These are phyloP conservation scores for Columbina picui DNA, from an alignment of 2,113 vertebrate species.

Conservation along the genomic window DNA sequence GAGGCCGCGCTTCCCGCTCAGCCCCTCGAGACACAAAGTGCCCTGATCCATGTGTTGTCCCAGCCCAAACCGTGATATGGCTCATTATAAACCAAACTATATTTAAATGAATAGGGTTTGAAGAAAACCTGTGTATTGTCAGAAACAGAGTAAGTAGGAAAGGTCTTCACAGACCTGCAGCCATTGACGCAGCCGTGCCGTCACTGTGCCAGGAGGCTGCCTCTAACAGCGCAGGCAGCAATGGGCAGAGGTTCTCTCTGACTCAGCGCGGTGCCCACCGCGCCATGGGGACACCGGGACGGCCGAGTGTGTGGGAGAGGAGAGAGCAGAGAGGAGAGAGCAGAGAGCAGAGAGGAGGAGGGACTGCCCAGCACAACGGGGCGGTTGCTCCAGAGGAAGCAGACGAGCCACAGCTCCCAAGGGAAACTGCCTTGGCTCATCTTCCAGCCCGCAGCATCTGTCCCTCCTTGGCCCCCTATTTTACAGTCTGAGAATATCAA, in stretches of 20 bases:
- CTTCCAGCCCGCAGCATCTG: neutral
- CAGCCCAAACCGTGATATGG: rapidly evolving
- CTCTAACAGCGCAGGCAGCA: neutral
- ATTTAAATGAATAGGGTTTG: neutral
- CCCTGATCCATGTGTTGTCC: neutral
- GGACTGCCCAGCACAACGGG: neutral
- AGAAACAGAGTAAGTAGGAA: neutral
- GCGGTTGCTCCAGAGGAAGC: neutral
- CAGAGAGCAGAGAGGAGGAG: too few species aligned
- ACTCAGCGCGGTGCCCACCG: neutral
- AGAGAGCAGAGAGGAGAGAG: neutral
- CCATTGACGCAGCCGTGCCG: neutral
- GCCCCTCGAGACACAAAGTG: neutral
- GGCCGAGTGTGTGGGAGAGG: neutral
- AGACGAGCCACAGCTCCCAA: neutral
- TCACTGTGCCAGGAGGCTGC: neutral
- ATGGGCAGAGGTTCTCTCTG: neutral
- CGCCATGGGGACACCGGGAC: too few species aligned
- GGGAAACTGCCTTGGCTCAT: neutral
- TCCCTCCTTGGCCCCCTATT: neutral
- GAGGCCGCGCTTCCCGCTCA: neutral
- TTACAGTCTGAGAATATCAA: neutral
- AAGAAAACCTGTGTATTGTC: neutral
- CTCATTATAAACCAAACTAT: neutral
- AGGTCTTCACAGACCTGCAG: neutral